A percentile compares a stretch with the other conserved stretches of the same genome.
Evolutionary conservation across 1,140 invertebrate genomes (phyloP).

Genomic region (Chionoecetes opilio): DNA sequence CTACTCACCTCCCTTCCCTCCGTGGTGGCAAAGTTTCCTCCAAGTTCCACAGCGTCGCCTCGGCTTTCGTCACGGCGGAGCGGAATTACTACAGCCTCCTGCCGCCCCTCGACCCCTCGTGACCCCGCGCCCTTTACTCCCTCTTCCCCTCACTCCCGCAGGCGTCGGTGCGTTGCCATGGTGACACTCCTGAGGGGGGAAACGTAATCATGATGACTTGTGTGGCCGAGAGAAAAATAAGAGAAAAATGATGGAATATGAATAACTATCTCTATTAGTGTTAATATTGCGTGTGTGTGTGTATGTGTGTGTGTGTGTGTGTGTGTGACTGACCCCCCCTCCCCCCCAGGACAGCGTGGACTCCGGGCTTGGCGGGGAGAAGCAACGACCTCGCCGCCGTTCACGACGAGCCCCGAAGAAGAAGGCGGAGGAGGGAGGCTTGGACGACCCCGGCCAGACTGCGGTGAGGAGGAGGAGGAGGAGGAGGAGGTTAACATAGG

Average conservation of each 20-base stretch:
- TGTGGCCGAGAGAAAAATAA: too few species aligned
- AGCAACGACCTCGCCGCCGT: constrained; percentile 42
- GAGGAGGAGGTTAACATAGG: constrained; percentile 22
- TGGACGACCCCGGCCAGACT: constrained; percentile 72
- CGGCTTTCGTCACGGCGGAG: constrained; percentile 51
- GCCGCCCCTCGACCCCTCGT: constrained; percentile 57
- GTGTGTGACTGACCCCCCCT: background rate
- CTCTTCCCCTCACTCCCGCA: constrained; percentile 54
- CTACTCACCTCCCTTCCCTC: background rate
- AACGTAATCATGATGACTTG: too few species aligned
- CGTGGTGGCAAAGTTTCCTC: background rate
- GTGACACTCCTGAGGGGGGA: background rate
- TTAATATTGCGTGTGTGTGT: too few species aligned
- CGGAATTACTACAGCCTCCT: constrained; percentile 72
- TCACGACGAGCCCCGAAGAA: constrained; percentile 58
- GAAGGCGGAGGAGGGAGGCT: constrained; percentile 65
- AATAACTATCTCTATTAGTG: too few species aligned
- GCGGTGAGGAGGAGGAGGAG: constrained; percentile 46
- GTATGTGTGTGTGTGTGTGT: background rate
- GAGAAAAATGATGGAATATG: too few species aligned
- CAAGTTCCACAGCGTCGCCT: constrained; percentile 49
- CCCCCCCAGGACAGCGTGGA: constrained; percentile 57
- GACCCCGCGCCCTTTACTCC: constrained; percentile 45
- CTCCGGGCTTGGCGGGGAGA: constrained; percentile 66
- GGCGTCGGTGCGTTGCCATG: constrained; percentile 28